Percentiles rank a stretch among this genome's conserved stretches.
Conservation (phyloP, 2,113 vertebrate species). For the Peucedramus taeniatus region DNA sequence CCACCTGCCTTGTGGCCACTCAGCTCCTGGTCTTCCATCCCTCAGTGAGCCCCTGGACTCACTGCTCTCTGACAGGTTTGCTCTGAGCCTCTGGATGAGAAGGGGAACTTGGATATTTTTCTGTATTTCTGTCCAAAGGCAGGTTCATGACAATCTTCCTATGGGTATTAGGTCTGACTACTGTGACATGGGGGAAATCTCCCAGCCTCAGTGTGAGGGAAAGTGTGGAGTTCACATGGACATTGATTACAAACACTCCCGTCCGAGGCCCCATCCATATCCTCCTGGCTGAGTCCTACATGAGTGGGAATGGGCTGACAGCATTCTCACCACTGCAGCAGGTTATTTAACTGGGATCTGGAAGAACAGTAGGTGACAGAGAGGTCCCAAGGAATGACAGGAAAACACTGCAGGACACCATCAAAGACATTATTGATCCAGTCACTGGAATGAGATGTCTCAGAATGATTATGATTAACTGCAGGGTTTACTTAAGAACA, state of each 20-base stretch:
- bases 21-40: background rate
- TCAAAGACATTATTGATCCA: background rate
- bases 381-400: background rate
- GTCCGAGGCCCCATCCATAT: background rate
- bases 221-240: background rate
- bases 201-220: background rate
- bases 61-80: background rate
- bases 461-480: background rate
- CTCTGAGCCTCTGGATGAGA: background rate
- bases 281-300: background rate
- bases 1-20: background rate
- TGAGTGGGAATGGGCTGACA: background rate
- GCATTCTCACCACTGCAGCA: background rate
- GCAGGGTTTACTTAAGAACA: background rate
- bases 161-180: background rate
- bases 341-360: background rate
- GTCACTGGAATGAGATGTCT: background rate
- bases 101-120: background rate
- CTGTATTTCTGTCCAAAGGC: background rate
- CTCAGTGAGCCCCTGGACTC: background rate
- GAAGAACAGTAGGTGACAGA: background rate
- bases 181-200: background rate
- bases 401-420: background rate
- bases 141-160: background rate
- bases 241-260: background rate